Evolutionary conservation across 2,113 vertebrate genomes (phyloP), one percentile per base, ranked within the genome.

Genomic region (Tenebrosternarchus preto): DNA sequence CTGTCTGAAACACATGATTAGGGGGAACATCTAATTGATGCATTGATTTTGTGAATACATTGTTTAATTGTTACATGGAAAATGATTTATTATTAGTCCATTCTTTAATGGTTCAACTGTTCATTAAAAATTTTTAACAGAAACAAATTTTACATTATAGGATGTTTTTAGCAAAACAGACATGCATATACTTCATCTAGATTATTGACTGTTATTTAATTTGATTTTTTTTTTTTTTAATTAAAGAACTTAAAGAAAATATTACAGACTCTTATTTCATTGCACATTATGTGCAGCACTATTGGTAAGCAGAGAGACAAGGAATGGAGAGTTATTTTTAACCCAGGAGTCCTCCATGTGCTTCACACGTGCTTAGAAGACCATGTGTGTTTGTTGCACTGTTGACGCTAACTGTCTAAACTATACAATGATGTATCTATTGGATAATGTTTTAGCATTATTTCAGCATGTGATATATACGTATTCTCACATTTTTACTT

Each of bases 401-500:
- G 24, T n/a, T n/a, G 57, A 39, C 17, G 3, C 16, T 22, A 33
- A 0, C 27, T 25, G 36, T 67, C 7, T 19, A 15, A 11, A 22
- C 2, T 46, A 20, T 66, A 17, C 27, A 16, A 59, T 70, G 8
- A n/a, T 3, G 0, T 25, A 25, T 31, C 15, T 9, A 75, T 11
- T 75, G 57, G 27, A 36, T 3, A 68, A 27, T 22, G 8, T 27
- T 29, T 6, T 31, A n/a, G 31, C 68, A 53, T 53, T n/a, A 5
- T 12, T 68, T 50, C 11, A 39, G 0, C 85, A 86, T 88, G 43
- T 89, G 87, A 12, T 77, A 0, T 69, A n/a, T n/a, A n/a, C n/a
- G n/a, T n/a, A 85, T 89, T 89, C 88, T 88, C 88, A 89, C 56
- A 70, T 71, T 85, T 53, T 29, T 69, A 76, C 78, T 46, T 25